Percentiles rank a stretch among this genome's conserved stretches.
phyloP scores from a whole-genome alignment of 2,888 invertebrate species.

The Ethmia dodecea region DNA sequence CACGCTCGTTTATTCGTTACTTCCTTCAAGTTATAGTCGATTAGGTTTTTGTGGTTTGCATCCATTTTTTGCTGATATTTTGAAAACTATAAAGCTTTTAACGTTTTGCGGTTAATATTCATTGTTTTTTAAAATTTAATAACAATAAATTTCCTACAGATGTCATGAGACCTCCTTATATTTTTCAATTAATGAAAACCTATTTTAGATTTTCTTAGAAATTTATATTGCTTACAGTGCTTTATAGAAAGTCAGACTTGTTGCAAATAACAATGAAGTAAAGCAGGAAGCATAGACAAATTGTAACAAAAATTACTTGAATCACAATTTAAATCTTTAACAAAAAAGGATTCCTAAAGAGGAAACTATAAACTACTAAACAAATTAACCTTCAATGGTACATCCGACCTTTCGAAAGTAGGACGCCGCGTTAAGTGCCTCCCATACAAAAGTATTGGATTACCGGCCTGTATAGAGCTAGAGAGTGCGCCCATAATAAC shows the following conservation, averaged over 20 bases:
- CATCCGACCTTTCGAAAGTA: constrained; percentile 55
- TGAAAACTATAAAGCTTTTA: no score
- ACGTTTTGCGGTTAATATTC: constrained; percentile 43
- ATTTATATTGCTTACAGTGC: no score
- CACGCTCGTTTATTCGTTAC: constrained; percentile 71
- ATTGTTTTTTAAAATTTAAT: no score
- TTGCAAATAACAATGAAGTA: no score
- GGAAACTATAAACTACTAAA: constrained; percentile 40
- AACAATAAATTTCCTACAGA: no score
- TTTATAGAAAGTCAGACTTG: no score
- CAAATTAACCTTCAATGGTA: constrained; percentile 45
- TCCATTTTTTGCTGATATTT: constrained; percentile 45
- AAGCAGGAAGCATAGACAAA: no score
- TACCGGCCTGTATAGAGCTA: constrained; percentile 68
- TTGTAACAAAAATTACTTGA: no score
- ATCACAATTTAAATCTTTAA: no score
- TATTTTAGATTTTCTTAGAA: no score
- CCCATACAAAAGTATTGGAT: constrained; percentile 77
- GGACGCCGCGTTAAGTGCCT: constrained; percentile 65
- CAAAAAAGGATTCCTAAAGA: constrained; percentile 5
- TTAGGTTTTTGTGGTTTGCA: constrained; percentile 67
- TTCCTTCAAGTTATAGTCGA: constrained; percentile 66
- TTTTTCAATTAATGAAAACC: no score
- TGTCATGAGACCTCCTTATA: no score
- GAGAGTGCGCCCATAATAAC: constrained; percentile 75